A percentile compares a stretch with the other conserved stretches of the same genome.
These are phyloP conservation scores for Uromys caudimaculatus DNA, from an alignment of 2,797 vertebrate genomes.

Conservation along the genomic window DNA sequence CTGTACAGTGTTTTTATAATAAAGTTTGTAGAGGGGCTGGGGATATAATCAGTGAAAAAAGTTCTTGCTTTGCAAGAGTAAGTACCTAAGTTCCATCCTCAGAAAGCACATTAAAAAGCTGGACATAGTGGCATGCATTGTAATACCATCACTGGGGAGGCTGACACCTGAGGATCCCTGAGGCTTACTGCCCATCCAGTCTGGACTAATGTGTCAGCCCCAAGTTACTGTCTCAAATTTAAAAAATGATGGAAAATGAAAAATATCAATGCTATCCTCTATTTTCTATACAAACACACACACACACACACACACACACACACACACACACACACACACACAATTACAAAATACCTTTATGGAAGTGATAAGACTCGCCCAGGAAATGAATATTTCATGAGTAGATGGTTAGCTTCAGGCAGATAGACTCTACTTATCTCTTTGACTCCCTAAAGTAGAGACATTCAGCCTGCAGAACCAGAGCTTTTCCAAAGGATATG, in stretches of 20 bases:
- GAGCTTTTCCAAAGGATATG: slow-evolving; percentile 34
- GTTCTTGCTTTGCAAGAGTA: background rate
- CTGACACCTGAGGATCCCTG: background rate
- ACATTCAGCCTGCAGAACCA: background rate
- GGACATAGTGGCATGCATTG: background rate
- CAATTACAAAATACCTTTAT: background rate
- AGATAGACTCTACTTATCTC: slow-evolving; percentile 14
- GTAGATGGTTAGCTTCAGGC: background rate
- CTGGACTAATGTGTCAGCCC: background rate
- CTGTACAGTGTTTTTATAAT: background rate
- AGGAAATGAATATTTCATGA: slow-evolving; percentile 53
- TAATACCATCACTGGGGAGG: background rate
- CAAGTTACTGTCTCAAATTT: background rate
- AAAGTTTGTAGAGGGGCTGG: background rate
- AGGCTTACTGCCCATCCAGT: background rate
- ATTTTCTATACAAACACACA: background rate
- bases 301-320: too few relatives aligned
- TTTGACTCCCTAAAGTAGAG: slow-evolving; percentile 5
- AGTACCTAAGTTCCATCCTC: background rate
- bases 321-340: background rate
- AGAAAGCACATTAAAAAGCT: background rate
- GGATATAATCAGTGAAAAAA: background rate
- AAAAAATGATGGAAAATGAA: background rate
- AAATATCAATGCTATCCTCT: background rate
- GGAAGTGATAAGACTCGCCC: background rate